Conservation (phyloP, 2,888 invertebrate species). For the Craniophora ligustri region DNA sequence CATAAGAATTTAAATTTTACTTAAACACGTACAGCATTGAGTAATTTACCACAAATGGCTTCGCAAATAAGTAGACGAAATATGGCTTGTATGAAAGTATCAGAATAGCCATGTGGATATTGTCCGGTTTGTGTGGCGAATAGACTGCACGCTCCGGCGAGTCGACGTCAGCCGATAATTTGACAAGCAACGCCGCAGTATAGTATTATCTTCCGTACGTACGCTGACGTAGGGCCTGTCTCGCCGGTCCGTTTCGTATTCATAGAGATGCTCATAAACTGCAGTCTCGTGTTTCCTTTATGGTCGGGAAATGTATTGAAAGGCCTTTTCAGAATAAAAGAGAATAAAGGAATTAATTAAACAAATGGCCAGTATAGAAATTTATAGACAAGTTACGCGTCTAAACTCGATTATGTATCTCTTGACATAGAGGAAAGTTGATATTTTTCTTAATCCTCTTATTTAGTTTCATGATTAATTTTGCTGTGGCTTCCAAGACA, state of each 20-base stretch:
- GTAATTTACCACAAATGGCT: too few species aligned
- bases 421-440: too few species aligned
- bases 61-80: too few species aligned
- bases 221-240: conserved; percentile 24
- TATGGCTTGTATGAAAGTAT: not conserved
- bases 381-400: too few species aligned
- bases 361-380: not conserved
- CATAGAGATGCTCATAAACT: not conserved
- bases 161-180: conserved; percentile 46
- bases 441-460: too few species aligned
- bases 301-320: not conserved
- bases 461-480: too few species aligned
- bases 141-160: conserved; percentile 39
- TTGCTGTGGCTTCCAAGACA: too few species aligned
- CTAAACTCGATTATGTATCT: too few species aligned
- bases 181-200: conserved; percentile 44
- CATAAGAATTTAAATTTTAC: too few species aligned
- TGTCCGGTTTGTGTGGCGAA: conserved; percentile 41
- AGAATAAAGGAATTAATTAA: too few species aligned
- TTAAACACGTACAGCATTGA: too few species aligned
- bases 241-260: conserved; percentile 22
- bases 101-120: conserved; percentile 30
- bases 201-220: conserved; percentile 34
- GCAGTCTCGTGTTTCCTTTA: not conserved
- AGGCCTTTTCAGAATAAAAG: not conserved